Base-by-base conservation (phyloP, 2,888 invertebrate species). In the Leptinotarsa juncta region DNA sequence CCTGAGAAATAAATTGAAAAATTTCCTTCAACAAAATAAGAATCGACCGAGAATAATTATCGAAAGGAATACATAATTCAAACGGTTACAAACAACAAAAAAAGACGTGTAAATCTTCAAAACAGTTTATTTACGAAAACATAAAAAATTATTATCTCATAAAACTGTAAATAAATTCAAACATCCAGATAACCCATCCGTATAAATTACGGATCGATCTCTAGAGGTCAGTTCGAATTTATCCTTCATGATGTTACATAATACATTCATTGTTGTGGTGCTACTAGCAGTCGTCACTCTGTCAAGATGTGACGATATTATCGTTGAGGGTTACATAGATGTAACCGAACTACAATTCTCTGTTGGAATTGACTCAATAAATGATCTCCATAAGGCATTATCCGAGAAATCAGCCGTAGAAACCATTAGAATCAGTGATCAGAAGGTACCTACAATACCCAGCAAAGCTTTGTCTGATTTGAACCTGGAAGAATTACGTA, bases 271-370 rank as follows among this genome's bases (percentile, higher is more conserved):
- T 55, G 20, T 55, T 55, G 42, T 48, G 18, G 7, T 69, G 32
- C 4, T 53, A 20, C 18, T 42, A 18, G 15, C 55, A 14, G 16
- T 23, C 20, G 60, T 60, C 23, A 23, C 10, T 57, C 10, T n/a
- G 5, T 23, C 60, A 48, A 62, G 42, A 20, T 60, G 70, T 26
- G 70, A 60, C 4, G 57, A 20, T 69, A 70, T 69, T 20, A 20
- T 32, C 18, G 62, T 70, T 62, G 60, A 70, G 50, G 60, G 32
- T 49, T 70, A 70, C n/a, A 70, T n/a, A 70, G 60, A 70, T 3
- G 15, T 16, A 10, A 70, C 23, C 3, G 62, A 16, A 4, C 3
- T 70, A 14, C 20, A 49, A 14, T 16, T 48, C 16, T 62, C 48
- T 16, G 23, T 55, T n/a, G 62, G 20, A 4, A 57, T 62, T 7